Percentiles rank a stretch among this genome's conserved stretches.
Conservation (phyloP, 2,797 vertebrate genomes). For the Carduelis carduelis region DNA sequence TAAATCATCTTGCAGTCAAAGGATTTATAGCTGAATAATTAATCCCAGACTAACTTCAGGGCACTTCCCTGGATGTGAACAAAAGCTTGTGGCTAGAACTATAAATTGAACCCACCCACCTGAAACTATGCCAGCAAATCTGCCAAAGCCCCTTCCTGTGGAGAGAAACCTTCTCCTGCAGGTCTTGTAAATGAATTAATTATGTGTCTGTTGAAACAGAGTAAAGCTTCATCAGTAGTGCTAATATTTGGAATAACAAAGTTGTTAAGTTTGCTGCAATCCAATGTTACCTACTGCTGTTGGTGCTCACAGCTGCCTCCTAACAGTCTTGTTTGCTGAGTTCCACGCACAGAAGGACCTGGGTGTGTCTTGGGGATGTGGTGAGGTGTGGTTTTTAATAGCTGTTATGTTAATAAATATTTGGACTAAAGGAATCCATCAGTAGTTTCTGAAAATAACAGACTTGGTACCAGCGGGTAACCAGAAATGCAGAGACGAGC, state of each 20-base stretch:
- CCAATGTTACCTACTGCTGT: not conserved
- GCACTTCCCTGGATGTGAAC: conserved; percentile 8
- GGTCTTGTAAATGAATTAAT: conserved; percentile 45
- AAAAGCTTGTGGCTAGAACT: conserved; percentile 1
- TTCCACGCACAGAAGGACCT: not conserved
- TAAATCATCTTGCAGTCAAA: not conserved
- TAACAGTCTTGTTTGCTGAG: not conserved
- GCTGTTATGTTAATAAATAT: conserved; percentile 37
- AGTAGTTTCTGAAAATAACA: conserved; percentile 16
- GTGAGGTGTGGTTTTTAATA: not conserved
- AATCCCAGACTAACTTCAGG: conserved; percentile 26
- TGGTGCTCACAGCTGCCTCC: not conserved
- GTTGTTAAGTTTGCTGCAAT: conserved; percentile 37
- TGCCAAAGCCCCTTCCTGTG: not conserved
- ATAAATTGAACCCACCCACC: not conserved
- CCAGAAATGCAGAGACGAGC: not conserved
- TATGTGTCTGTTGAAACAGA: conserved; percentile 27
- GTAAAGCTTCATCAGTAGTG: conserved; percentile 9
- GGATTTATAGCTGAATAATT: conserved; percentile 27
- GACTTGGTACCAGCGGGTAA: not conserved
- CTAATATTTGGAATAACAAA: conserved; percentile 42
- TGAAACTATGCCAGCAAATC: not conserved
- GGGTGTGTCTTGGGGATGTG: not conserved
- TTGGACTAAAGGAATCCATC: not conserved
- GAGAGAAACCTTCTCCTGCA: conserved; percentile 33